These are phyloP conservation scores for Rhagophthalmus giganteus DNA, from an alignment of 2,888 invertebrate species.

Conservation along the genomic window DNA sequence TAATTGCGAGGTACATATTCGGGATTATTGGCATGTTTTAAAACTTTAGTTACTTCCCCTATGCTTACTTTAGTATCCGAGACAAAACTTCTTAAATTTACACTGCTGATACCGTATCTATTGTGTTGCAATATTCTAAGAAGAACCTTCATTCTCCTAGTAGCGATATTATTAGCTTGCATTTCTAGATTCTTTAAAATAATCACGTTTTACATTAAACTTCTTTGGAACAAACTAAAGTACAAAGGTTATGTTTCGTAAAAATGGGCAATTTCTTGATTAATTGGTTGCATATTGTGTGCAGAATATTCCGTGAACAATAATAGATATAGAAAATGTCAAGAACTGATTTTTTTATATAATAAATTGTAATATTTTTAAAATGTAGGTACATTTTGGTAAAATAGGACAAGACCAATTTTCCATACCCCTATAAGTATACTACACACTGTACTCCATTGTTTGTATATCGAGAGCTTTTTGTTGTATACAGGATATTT, in stretches of 20 bases:
- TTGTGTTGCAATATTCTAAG: slow-evolving; percentile 41
- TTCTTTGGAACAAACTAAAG: too few relatives aligned
- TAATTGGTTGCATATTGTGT: background rate
- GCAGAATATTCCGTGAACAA: background rate
- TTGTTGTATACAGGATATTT: too few relatives aligned
- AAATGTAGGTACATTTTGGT: too few relatives aligned
- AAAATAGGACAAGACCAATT: too few relatives aligned
- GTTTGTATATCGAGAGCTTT: too few relatives aligned
- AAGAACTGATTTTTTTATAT: too few relatives aligned
- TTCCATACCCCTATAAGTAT: too few relatives aligned
- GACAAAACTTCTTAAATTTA: slow-evolving; percentile 47
- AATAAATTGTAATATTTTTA: too few relatives aligned
- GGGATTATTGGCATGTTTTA: slow-evolving; percentile 66
- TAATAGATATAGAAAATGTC: background rate
- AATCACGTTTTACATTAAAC: too few relatives aligned
- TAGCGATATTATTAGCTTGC: slow-evolving; percentile 36
- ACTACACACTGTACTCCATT: too few relatives aligned
- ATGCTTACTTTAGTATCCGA: slow-evolving; percentile 67
- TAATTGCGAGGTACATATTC: slow-evolving; percentile 86
- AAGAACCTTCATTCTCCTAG: slow-evolving; percentile 40
- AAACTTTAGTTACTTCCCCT: slow-evolving; percentile 71
- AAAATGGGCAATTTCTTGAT: too few relatives aligned
- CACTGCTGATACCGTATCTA: slow-evolving; percentile 34
- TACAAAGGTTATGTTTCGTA: background rate
- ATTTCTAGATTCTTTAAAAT: slow-evolving; percentile 32